Percentiles rank a stretch among this genome's conserved stretches.
Evolutionary conservation across 1,140 invertebrate species (phyloP).

Genomic region (Tribolium madens): DNA sequence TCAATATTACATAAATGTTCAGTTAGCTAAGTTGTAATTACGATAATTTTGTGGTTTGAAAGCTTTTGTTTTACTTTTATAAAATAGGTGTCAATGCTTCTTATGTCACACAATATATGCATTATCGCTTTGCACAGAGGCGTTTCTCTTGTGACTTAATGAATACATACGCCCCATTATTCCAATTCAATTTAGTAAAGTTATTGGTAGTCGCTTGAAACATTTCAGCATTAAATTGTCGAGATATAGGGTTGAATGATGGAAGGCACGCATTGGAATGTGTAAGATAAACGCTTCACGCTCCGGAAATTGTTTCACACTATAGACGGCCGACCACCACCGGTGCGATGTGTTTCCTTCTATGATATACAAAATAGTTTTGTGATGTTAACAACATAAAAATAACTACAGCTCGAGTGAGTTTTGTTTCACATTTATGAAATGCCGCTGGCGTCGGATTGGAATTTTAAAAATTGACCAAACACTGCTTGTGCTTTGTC

Average conservation of each 20-base stretch:
- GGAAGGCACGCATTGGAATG: conserved; percentile 36
- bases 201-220: conserved; percentile 16
- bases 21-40: too few species aligned
- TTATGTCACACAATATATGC: too few species aligned
- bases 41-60: too few species aligned
- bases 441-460: neutral
- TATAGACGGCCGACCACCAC: conserved; percentile 11
- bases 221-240: conserved; percentile 31
- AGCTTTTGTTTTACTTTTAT: too few species aligned
- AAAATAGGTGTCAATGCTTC: too few species aligned
- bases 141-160: neutral
- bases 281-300: conserved; percentile 33
- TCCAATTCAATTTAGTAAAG: conserved; percentile 2
- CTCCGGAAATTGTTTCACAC: conserved; percentile 36
- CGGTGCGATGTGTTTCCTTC: conserved; percentile 22
- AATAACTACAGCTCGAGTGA: neutral
- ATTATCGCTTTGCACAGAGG: too few species aligned
- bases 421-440: neutral
- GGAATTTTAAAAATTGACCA: neutral
- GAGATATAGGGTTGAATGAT: conserved; percentile 22
- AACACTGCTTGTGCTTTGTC: neutral
- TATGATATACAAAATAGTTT: conserved; percentile 10
- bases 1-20: too few species aligned
- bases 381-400: neutral
- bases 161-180: conserved; percentile 9